phyloP scores from a whole-genome alignment of 2,888 invertebrate species.

The Sinohyriopsis cumingii region DNA sequence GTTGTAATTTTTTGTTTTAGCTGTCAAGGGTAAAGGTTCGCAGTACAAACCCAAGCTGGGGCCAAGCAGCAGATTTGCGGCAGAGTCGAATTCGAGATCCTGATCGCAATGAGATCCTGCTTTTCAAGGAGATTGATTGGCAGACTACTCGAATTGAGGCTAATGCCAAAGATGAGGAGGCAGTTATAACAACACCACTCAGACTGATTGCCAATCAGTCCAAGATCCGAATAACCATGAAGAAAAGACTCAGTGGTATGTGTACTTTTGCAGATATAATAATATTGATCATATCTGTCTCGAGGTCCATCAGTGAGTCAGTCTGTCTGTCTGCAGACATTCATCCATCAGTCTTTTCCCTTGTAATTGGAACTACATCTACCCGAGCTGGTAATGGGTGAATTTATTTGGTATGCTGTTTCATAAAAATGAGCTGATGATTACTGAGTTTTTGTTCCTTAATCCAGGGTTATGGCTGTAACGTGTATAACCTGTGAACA shows the following conservation, averaged over 20 bases:
- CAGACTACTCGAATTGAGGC: conserved; percentile 97
- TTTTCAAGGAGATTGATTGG: conserved; percentile 96
- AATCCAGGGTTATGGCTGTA: no score
- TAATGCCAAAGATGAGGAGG: conserved; percentile 78
- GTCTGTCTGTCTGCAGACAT: no score
- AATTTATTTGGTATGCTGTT: no score
- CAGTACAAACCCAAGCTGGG: conserved; percentile 94
- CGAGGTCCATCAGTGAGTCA: neutral
- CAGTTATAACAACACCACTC: conserved; percentile 81
- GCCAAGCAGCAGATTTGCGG: conserved; percentile 84
- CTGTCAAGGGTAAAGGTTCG: conserved; percentile 93
- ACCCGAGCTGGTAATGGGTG: no score
- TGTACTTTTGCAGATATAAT: neutral
- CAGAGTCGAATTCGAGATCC: conserved; percentile 93
- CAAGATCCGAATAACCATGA: conserved; percentile 93
- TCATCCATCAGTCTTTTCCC: no score
- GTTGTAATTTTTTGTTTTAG: conserved; percentile 73
- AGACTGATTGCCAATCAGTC: conserved; percentile 94
- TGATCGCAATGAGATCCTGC: conserved; percentile 89
- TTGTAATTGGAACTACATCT: no score
- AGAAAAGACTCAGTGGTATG: conserved; percentile 89
- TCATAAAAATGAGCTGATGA: no score
- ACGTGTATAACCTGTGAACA: no score
- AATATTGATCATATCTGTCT: neutral
- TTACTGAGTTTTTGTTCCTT: no score